Base-by-base conservation (phyloP, 2,797 vertebrate species). In the Pseudopleuronectes americanus region DNA sequence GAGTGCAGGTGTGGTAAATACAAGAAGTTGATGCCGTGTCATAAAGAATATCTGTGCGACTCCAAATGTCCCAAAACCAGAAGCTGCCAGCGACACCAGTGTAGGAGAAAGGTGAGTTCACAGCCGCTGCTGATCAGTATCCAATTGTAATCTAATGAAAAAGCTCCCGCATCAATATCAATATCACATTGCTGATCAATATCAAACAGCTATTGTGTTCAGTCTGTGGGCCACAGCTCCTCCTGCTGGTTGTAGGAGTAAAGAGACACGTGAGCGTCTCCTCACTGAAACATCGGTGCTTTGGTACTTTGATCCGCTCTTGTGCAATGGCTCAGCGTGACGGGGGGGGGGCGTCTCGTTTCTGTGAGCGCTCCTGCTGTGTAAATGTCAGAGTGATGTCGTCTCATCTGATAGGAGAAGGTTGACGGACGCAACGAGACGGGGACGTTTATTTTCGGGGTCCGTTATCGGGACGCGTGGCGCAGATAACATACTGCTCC, bases 31-130 rank as follows among this genome's bases (percentile, higher is more conserved):
- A 95, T 97, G 95, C 90, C 97, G 0, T 99, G 97, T 74, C 96
- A 97, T 65, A 97, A 96, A 76, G 93, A 96, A n/a, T 98, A 98
- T 47, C 82, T 98, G 33, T 99, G 97, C 76, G 97, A 99, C 86
- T 95, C 96, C 14, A 99, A 98, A 56, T 99, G 97, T 85, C 81
- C 93, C 1, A 94, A 95, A 71, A 96, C 93, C 63, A 94, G 96
- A 4, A 93, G 95, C 78, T 99, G 97, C 76, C 95, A 96, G 83
- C 94, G 95, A 71, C 97, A 99, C 88, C 96, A 96, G 63, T 99
- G 97, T 82, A 96, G 93, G 86, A 96, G 97, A 83, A 92, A 91
- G 86, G 90, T 92, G 0, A 70, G 77, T 51, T 0, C 21, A 58
- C 56, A n/a, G 5, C 4, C 16, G 12, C 28, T 31, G 28, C 28